Evolutionary conservation across 2,888 invertebrate species (phyloP), one percentile per base, ranked within the genome.

Genomic region (Rhabditophanes sp.): DNA sequence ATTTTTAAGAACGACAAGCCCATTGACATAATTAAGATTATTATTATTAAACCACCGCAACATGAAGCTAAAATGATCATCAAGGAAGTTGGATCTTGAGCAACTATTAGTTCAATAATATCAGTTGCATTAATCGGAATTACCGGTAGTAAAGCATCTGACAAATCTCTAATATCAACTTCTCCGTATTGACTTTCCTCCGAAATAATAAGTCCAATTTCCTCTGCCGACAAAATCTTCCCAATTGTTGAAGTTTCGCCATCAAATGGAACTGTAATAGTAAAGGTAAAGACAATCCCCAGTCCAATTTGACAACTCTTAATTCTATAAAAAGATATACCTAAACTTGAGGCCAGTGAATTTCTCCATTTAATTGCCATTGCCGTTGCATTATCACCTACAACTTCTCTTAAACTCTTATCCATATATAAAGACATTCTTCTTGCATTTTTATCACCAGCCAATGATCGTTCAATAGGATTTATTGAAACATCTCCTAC

Each of bases 271-370:
- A 50, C 24, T 5, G 55, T 55, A 2, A 55, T 45, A 0, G 55
- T 55, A 15, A 55, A 42, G 34, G 52, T 55, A 38, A 46, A 55
- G 2, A 51, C 25, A n/a, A 53, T 44, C 5, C 54, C 53, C 17
- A 42, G 37, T 16, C 41, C 37, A 5, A 55, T 35, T 15, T 33
- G 38, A 14, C 50, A 33, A 27, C 45, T 51, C 35, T 56, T 56
- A 23, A 55, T 40, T n/a, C 55, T 34, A 33, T 46, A 53, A 14
- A 35, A 32, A 2, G 50, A 50, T 15, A 55, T 48, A 24, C 42
- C 35, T 25, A 56, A 39, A 9, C 45, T 39, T 3, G 34, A 23
- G 11, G 50, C 41, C 15, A 55, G 39, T 1, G 31, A 33, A 19
- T 30, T 22, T 1, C 40, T 32, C 55, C 55, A 55, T 29, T 40